Evolutionary conservation across 2,113 vertebrate species (phyloP).

Genomic region (Chaetodon trifascialis): DNA sequence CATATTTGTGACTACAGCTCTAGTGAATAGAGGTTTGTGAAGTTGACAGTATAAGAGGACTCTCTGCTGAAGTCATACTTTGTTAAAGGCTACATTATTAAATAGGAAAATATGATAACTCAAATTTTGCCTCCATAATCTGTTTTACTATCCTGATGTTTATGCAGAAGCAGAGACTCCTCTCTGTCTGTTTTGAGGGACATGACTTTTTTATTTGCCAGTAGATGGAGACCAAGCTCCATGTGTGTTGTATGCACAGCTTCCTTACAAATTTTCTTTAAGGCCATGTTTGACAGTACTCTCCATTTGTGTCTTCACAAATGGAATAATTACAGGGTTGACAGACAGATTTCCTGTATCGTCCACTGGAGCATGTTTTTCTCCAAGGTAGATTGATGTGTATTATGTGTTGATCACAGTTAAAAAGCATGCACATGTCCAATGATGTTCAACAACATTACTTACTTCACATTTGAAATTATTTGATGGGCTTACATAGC

Average conservation of each 20-base stretch:
- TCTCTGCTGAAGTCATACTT: slow-evolving; percentile 13
- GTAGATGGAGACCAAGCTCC: slow-evolving; percentile 86
- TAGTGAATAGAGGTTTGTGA: slow-evolving; percentile 22
- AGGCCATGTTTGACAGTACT: slow-evolving; percentile 62
- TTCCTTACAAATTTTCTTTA: slow-evolving; percentile 58
- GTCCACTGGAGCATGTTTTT: slow-evolving; percentile 40
- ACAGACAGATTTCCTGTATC: slow-evolving; percentile 29
- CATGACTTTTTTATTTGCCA: slow-evolving; percentile 74
- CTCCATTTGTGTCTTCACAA: slow-evolving; percentile 68
- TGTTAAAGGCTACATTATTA: background rate
- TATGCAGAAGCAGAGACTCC: background rate
- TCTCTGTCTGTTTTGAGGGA: slow-evolving; percentile 13
- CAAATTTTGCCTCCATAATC: background rate
- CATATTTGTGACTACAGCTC: background rate
- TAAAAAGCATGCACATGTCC: slow-evolving; percentile 49
- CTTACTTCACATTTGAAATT: slow-evolving; percentile 24
- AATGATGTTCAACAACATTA: slow-evolving; percentile 30
- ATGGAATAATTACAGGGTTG: slow-evolving; percentile 68
- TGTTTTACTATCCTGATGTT: background rate
- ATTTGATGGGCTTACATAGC: slow-evolving; percentile 30
- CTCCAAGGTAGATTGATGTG: slow-evolving; percentile 43
- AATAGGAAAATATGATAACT: slow-evolving; percentile 12
- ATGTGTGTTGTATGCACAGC: slow-evolving; percentile 47
- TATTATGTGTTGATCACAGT: slow-evolving; percentile 44
- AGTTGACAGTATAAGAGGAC: background rate